phyloP scores from a whole-genome alignment of 2,797 vertebrate species.

The Falco peregrinus region DNA sequence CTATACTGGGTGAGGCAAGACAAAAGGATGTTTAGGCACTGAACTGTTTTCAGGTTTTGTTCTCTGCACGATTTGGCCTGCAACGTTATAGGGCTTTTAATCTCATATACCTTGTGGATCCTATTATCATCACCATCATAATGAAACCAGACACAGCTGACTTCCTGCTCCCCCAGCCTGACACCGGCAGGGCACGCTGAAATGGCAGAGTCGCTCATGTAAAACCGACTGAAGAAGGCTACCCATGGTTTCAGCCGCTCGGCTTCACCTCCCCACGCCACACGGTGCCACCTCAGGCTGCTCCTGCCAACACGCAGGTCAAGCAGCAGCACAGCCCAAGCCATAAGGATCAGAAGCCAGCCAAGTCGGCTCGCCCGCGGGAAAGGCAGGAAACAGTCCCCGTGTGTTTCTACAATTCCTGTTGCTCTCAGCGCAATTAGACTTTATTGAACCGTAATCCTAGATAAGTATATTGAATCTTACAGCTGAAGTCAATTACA shows the following conservation, averaged over 20 bases:
- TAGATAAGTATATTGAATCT: slow-evolving; percentile 47
- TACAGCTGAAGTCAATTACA: slow-evolving; percentile 49
- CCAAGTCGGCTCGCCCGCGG: neutral
- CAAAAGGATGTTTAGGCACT: slow-evolving; percentile 58
- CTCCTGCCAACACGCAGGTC: neutral
- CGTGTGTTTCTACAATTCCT: slow-evolving; percentile 7
- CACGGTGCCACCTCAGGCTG: neutral
- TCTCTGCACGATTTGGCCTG: neutral
- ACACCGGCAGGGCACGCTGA: slow-evolving; percentile 29
- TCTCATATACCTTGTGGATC: neutral
- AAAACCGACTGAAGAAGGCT: neutral
- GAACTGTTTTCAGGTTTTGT: slow-evolving; percentile 44
- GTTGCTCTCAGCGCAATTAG: slow-evolving; percentile 4
- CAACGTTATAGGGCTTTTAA: neutral
- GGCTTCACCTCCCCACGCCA: neutral
- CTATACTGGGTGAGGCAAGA: slow-evolving; percentile 51
- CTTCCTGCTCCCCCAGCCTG: slow-evolving; percentile 57
- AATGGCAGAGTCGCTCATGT: slow-evolving; percentile 59
- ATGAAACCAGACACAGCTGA: slow-evolving; percentile 75
- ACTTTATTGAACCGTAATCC: slow-evolving; percentile 55
- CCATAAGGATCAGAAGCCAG: neutral
- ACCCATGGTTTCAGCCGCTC: neutral
- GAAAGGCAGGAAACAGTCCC: neutral
- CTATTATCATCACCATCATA: slow-evolving; percentile 59
- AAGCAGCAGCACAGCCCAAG: neutral